Base-by-base conservation (phyloP, 2,113 vertebrate genomes). In the Chitala chitala region DNA sequence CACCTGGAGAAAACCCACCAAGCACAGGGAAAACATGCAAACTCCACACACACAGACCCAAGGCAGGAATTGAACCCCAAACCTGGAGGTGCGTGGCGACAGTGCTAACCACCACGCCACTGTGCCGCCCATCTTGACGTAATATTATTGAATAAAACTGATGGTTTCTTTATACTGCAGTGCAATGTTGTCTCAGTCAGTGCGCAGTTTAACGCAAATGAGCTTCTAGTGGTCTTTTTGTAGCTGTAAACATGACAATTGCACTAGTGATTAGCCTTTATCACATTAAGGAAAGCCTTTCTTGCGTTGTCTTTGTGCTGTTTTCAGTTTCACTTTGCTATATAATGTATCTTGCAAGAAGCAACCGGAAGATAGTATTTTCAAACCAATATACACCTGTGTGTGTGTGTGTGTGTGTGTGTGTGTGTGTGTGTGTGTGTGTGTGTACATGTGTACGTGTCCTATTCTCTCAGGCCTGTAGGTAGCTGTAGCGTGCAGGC, bases 401-500 rank as follows among this genome's bases (percentile, higher is more conserved):
- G 53, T 72, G 9, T 26, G 36, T 66, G 64, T 66, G 8, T 20
- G 36, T 40, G 54, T 24, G 36, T 3, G 36, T 38, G 53, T 72
- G 9, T 26, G 36, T 66, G 64, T 66, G 8, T 20, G 36, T 40
- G 54, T 24, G n/a, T 40, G 54, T 5, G 54, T 26, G 24, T 73
- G 36, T 48, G 26, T 63, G 2, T 12, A 22, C 44, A 46, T 46
- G 6, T n/a, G 53, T n/a, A 55, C 24, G 0, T 46, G 44, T 46
- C 13, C 38, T 74, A 72, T 7, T 42, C n/a, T 42, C 63, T 75
- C 33, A 71, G 46, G 1, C 54, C 69, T 12, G 75, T 13, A 1
- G 87, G 78, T 46, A 86, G 72, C 4, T 79, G 82, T 76, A 90
- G 74, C 31, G 84, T n/a, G 24, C 88, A 89, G 53, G 88, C 89